phyloP scores from a whole-genome alignment of 2,888 invertebrate species.

The Carpatolechia fugitivella region DNA sequence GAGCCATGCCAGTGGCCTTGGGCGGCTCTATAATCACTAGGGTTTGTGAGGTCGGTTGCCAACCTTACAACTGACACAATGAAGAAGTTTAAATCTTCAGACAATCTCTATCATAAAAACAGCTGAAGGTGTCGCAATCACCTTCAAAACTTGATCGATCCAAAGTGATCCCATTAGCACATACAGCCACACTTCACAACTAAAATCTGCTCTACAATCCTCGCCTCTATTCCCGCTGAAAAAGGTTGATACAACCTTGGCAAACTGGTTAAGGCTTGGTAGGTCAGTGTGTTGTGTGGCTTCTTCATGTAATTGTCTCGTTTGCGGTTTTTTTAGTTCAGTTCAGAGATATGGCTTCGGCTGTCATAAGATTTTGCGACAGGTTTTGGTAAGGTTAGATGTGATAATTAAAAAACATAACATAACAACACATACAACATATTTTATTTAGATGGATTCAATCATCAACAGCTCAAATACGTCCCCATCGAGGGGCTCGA shows the following conservation, averaged over 20 bases:
- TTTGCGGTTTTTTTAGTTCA: background rate
- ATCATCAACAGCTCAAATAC: too few relatives aligned
- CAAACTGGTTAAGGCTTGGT: background rate
- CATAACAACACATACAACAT: too few relatives aligned
- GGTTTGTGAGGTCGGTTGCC: too few relatives aligned
- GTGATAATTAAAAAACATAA: too few relatives aligned
- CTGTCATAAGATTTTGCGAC: background rate
- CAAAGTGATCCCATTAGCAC: background rate
- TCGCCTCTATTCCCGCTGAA: too few relatives aligned
- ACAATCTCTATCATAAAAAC: background rate
- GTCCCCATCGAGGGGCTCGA: too few relatives aligned
- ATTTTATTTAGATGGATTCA: too few relatives aligned
- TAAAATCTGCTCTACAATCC: too few relatives aligned
- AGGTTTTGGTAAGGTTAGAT: background rate
- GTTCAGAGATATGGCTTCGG: conserved; percentile 1
- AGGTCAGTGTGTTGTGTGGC: background rate
- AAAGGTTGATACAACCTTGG: too few relatives aligned
- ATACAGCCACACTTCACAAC: background rate
- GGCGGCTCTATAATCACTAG: too few relatives aligned
- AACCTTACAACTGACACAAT: too few relatives aligned
- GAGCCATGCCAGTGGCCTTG: too few relatives aligned
- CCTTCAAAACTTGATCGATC: background rate
- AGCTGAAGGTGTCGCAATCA: background rate
- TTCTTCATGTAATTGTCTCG: background rate
- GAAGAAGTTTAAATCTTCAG: background rate